Base-by-base conservation (phyloP, 2,888 invertebrate species). In the Pristionchus arcanus region DNA sequence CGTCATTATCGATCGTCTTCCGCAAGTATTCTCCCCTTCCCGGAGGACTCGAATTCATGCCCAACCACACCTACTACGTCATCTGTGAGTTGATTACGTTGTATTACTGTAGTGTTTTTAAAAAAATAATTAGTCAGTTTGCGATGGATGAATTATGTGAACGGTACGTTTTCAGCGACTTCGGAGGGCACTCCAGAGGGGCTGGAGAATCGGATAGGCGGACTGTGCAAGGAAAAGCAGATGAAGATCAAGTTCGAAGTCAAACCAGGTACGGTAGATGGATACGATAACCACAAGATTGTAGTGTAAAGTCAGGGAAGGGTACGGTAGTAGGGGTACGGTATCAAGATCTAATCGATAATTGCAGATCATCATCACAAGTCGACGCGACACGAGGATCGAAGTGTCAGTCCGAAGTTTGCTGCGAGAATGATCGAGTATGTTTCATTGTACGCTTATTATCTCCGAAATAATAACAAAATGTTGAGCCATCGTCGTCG, bases 211-310 rank as follows among this genome's bases (percentile, higher is more conserved):
- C 92, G 93, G 21, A 91, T 91, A 66, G 94, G 94, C 66, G 95
- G 95, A 28, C 90, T 95, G 25, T 95, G 95, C 90, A 81, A 90
- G 34, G 90, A 91, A 37, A 90, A 91, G 63, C 93, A 95, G 71
- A 95, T 95, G 95, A 94, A 93, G 87, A 90, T 95, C 89, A 95
- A 95, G 88, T 94, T 95, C 89, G 94, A 94, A 71, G 93, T 95
- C 53, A 68, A 90, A 66, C 91, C 84, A 68, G 91, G 90, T 91
- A 55, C 19, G 90, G 53, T 42, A 81, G 49, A 77, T 5, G 42
- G 34, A 16, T 25, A 49, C 42, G 16, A 37, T 37, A n/a, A 68
- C n/a, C 5, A n/a, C 28, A 68, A 9, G 13, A 9, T 49, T 9
- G 42, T 0, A 49, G 42, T 49, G 42, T 42, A 49, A 49, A 49